phyloP scores from a whole-genome alignment of 2,113 vertebrate species.

The Hydrochoerus hydrochaeris region DNA sequence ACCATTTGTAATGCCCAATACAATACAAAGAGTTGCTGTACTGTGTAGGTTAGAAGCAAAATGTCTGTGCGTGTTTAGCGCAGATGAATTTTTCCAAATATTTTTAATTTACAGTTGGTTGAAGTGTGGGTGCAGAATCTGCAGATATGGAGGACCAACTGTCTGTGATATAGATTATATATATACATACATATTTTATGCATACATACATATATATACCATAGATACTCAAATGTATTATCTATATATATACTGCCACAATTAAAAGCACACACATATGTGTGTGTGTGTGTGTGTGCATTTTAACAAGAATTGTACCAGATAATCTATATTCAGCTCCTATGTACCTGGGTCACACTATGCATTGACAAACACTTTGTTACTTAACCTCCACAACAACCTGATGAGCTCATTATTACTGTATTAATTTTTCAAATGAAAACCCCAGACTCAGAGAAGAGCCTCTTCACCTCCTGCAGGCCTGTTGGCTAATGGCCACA shows the following conservation, averaged over 20 bases:
- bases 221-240: not conserved
- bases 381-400: not conserved
- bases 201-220: not conserved
- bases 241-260: not conserved
- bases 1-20: not conserved
- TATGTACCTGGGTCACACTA: not conserved
- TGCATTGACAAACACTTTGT: not conserved
- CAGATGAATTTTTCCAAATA: not conserved
- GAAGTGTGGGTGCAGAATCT: not conserved
- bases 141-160: not conserved
- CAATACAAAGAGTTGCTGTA: not conserved
- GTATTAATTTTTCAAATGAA: slow-evolving; percentile 1
- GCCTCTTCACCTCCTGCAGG: not conserved
- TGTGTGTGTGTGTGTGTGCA: not conserved
- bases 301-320: slow-evolving; percentile 30
- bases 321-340: not conserved
- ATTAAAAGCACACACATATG: not conserved
- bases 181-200: not conserved
- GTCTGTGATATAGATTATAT: not conserved
- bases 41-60: not conserved
- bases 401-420: not conserved
- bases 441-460: not conserved
- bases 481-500: not conserved
- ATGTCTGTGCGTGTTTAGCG: not conserved
- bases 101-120: not conserved